Evolutionary conservation across 2,113 vertebrate species (phyloP), one percentile per base, ranked within the genome.

Genomic region (Labeo rohita): DNA sequence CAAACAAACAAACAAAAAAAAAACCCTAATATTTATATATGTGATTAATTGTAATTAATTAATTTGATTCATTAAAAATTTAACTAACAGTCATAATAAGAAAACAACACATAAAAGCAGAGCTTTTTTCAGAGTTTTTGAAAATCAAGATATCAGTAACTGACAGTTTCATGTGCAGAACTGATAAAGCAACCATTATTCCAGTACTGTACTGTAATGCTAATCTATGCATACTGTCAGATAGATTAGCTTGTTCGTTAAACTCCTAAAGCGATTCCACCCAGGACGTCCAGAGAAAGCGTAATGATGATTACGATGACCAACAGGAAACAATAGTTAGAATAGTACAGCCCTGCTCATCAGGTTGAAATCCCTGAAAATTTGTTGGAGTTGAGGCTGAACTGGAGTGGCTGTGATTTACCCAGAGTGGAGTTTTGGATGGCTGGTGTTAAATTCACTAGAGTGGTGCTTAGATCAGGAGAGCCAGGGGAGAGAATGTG

Each of bases 361-460:
- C 85, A 66, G 70, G 74, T 68, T 82, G 45, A 87, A 91, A 91
- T 85, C 68, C 68, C 16, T 80, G 47, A 13, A 18, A 45, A 68
- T 18, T 12, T 72, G 63, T 21, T 75, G 49, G 63, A 77, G 72
- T 74, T 66, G 43, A 50, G 39, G 16, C 65, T 70, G 77, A 52
- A 28, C n/a, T 80, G 52, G 74, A 78, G 52, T 77, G 34, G 61
- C 70, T 87, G 83, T 56, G 79, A 49, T 74, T 66, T 84, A 18
- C 23, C 47, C 23, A 73, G 78, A 80, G 50, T 66, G 65, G 45
- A 75, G 79, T 85, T 82, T 83, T 81, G 84, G 80, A 65, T 54
- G 74, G 52, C 72, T 87, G 23, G 39, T 75, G 84, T 75, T 85
- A 83, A 84, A 89, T 88, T 89, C 80, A 82, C 85, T 82, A 56